Base-by-base conservation (phyloP, 2,113 vertebrate genomes). In the Melospiza melodia region DNA sequence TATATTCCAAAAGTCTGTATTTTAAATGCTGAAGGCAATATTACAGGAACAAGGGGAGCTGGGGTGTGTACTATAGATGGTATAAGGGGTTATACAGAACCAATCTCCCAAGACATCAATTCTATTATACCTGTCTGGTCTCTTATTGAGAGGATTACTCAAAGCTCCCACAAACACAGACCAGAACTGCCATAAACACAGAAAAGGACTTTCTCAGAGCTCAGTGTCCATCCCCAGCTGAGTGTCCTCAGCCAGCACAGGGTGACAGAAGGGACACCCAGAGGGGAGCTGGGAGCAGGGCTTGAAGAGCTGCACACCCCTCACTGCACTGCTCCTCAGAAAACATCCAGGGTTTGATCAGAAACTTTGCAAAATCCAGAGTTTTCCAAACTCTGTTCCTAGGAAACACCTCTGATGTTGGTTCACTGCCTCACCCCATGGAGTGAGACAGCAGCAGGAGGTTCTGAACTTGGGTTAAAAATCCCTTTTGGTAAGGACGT, bases 101-200 rank as follows among this genome's bases (percentile, higher is more conserved):
- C 18, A 19, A 18, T 39, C 19, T 39, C 22, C 43, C 84, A 75
- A 86, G 6, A 33, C 22, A 55, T 27, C 35, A 33, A 30, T 51
- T 59, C 44, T 88, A 72, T 93, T 84, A 59, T n/a, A 96, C 62
- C 84, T 95, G 77, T 13, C 84, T 69, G 86, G 78, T 89, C 75
- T 88, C 67, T 90, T 79, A 81, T 6, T 77, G 73, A 95, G 89
- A 89, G 55, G 76, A 93, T 95, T 96, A 91, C 83, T 84, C 82
- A 67, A 37, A 89, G 44, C 87, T 96, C 84, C 94, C 88, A 88
- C 33, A 95, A 97, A 96, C 31, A 84, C 33, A 96, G 79, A 93
- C 54, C 81, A 68, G 46, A 86, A 48, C 85, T 96, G 89, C 94
- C 88, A 88, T 35, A 94, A 97, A 96, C 37, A 84, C 33, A 96